Evolutionary conservation across 2,113 vertebrate species (phyloP).

Genomic region (Bubo bubo): DNA sequence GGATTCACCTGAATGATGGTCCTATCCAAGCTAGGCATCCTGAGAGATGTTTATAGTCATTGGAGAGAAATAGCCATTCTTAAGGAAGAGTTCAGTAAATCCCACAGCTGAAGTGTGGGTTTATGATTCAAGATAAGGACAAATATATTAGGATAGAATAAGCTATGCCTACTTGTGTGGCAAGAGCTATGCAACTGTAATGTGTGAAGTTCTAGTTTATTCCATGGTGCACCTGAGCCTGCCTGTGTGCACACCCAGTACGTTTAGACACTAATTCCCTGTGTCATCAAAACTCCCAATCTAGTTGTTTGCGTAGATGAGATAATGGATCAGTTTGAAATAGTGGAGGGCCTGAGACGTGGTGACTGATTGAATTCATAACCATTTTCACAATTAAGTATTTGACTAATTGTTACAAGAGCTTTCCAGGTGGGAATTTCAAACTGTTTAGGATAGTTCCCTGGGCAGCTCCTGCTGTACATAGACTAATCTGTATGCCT

Average conservation of each 20-base stretch:
- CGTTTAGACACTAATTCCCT: neutral
- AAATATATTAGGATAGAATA: neutral
- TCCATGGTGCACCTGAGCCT: neutral
- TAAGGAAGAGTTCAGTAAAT: neutral
- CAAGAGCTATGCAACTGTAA: neutral
- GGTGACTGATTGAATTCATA: neutral
- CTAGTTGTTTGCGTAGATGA: neutral
- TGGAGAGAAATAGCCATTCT: neutral
- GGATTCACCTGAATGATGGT: neutral
- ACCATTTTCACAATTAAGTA: neutral
- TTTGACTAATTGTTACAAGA: neutral
- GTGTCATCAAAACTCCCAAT: neutral
- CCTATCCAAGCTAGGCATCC: neutral
- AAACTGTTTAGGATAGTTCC: neutral
- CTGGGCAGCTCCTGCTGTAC: neutral
- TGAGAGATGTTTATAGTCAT: neutral
- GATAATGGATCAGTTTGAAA: neutral
- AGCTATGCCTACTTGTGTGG: neutral
- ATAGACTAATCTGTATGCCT: neutral
- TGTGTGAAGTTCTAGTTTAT: neutral
- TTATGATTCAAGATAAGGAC: neutral
- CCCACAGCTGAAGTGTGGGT: neutral
- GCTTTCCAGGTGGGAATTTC: neutral
- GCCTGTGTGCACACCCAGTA: neutral
- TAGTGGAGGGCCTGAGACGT: neutral